Evolutionary conservation across 1,140 invertebrate species (phyloP), one percentile per base, ranked within the genome.

Genomic region (Papilio aristodemus): DNA sequence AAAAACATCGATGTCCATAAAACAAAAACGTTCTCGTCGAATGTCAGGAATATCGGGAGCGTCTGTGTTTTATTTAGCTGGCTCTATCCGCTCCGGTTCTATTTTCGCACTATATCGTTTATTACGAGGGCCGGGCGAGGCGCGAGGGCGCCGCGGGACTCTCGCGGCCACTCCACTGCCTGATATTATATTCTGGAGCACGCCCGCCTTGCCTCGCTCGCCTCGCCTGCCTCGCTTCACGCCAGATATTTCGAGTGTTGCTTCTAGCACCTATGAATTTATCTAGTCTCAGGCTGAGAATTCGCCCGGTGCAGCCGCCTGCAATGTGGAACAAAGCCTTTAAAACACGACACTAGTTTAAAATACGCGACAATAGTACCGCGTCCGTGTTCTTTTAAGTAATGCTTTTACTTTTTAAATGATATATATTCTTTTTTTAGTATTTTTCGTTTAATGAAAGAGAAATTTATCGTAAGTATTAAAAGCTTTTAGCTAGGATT

Each of bases 101-200:
- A 90, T 90, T 91, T 88, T 90, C 76, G 85, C 80, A 80, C 80
- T 80, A 81, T 85, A 85, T 83, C 85, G 85, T 86, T 84, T 87
- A 86, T 83, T 81, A 84, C 75, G 78, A 81, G 78, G 78, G 84
- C 77, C 80, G 74, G 74, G 67, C 73, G 67, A 62, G 69, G 58
- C 72, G 77, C 75, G 72, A 73, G 73, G 76, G 75, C 75, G 73
- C 62, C 77, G 70, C 76, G 74, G 71, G 78, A 82, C 78, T 84
- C 77, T 78, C 79, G 73, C 82, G 78, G 75, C 85, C 86, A 85
- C 86, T 88, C 80, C 79, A 81, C 78, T 73, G 84, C 76, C 85
- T 91, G 86, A 90, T 90, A 91, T 91, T 85, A 89, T 91, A 91
- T 91, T 90, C 89, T 91, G 82, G 83, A 87, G 83, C 89, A 90